Evolutionary conservation across 23 tunicate species (phyloP).

Genomic region (Corella eumyota): DNA sequence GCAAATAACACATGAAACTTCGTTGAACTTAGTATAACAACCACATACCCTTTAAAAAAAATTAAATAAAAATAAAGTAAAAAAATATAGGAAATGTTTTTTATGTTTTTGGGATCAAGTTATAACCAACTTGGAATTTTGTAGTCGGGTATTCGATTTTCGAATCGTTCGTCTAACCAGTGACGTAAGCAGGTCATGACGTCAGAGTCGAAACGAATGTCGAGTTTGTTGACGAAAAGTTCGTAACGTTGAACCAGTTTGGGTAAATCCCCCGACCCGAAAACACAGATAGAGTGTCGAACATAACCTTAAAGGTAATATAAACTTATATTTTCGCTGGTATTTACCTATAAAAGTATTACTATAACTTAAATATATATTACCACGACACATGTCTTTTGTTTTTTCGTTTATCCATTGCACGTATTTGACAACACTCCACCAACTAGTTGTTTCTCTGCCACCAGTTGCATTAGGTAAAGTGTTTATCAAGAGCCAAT

Average conservation of each 20-base stretch:
- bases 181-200: slow-evolving; percentile 24
- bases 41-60: too few species aligned
- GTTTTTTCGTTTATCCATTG: too few species aligned
- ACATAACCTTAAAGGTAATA: slow-evolving; percentile 28
- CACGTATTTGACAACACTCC: slow-evolving; percentile 5
- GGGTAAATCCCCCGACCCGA: slow-evolving; percentile 38
- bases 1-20: too few species aligned
- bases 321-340: not conserved
- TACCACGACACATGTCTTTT: too few species aligned
- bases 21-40: too few species aligned
- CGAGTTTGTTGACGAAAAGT: slow-evolving; percentile 58
- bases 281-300: slow-evolving; percentile 65
- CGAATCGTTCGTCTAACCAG: slow-evolving; percentile 37
- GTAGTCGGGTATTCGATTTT: too few species aligned
- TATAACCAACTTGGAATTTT: too few species aligned
- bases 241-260: not conserved
- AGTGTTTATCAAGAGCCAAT: slow-evolving; percentile 43
- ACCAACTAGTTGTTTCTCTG: not conserved
- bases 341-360: not conserved
- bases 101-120: too few species aligned
- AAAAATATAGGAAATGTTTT: too few species aligned
- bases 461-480: slow-evolving; percentile 43
- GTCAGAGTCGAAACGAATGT: slow-evolving; percentile 19
- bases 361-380: not conserved
- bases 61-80: too few species aligned